Evolutionary conservation across 1,140 invertebrate species (phyloP).

Genomic region (Apis laboriosa): DNA sequence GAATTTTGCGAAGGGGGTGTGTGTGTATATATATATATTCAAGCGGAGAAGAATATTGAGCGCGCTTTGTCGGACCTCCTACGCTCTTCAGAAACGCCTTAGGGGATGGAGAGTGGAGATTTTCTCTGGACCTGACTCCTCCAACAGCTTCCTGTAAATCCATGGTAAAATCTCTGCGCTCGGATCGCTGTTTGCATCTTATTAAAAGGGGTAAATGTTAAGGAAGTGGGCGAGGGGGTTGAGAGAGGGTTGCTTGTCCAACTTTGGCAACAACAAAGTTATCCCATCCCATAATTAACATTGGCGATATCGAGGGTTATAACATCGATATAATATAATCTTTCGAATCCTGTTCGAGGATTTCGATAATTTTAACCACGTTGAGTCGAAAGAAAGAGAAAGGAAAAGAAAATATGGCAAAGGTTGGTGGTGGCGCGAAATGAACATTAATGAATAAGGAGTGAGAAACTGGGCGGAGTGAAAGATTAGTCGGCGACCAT

Average conservation of each 20-base stretch:
- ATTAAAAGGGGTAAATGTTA: neutral
- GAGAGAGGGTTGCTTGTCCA: too few relatives aligned
- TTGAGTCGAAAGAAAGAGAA: too few relatives aligned
- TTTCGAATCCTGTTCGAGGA: too few relatives aligned
- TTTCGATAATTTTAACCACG: too few relatives aligned
- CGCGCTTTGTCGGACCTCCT: too few relatives aligned
- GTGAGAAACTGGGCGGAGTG: constrained; percentile 49
- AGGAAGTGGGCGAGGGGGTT: neutral
- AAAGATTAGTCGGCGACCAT: constrained; percentile 60
- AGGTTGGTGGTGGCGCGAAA: neutral
- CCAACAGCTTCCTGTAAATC: neutral
- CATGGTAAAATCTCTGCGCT: too few relatives aligned
- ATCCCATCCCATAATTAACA: too few relatives aligned
- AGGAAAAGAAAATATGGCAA: neutral
- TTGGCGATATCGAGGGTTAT: too few relatives aligned
- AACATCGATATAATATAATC: too few relatives aligned
- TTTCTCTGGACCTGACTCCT: constrained; percentile 4
- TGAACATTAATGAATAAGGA: constrained; percentile 62
- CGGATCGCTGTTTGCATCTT: neutral
- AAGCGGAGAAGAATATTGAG: constrained; percentile 14
- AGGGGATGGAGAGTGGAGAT: neutral
- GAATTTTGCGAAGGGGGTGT: constrained; percentile 5
- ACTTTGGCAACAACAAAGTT: too few relatives aligned
- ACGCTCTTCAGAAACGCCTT: neutral
- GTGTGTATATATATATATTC: neutral